A percentile compares a stretch with the other conserved stretches of the same genome.
phyloP scores from a whole-genome alignment of 2,113 vertebrate species.

The Scytalopus superciliaris region DNA sequence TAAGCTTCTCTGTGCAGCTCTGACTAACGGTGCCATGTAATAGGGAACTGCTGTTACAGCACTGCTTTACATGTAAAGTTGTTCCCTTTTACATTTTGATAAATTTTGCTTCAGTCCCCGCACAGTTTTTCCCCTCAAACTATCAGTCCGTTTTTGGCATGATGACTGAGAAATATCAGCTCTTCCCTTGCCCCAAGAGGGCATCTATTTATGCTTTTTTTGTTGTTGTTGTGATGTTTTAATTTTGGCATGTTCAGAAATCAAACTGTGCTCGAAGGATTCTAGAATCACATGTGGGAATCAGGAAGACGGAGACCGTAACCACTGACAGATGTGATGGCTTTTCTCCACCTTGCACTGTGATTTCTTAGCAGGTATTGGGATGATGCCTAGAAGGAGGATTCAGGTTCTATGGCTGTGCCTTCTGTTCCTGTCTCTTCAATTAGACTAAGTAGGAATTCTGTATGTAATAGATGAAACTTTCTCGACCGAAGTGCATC shows the following conservation, averaged over 20 bases:
- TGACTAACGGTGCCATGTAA: background rate
- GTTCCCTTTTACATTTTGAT: background rate
- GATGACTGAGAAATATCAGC: background rate
- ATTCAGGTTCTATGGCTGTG: background rate
- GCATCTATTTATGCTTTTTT: background rate
- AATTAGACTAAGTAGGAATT: background rate
- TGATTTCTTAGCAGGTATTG: background rate
- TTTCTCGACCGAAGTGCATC: background rate
- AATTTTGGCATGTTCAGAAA: background rate
- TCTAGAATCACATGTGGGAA: background rate
- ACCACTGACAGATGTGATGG: background rate
- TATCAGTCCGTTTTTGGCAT: background rate
- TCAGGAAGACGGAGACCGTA: accelerated
- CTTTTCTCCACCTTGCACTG: background rate
- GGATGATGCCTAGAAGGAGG: background rate
- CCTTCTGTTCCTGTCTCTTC: background rate
- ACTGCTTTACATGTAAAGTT: background rate
- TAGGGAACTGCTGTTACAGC: background rate
- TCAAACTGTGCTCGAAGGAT: background rate
- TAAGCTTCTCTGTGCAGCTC: background rate
- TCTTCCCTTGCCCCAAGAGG: background rate
- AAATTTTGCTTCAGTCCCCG: background rate
- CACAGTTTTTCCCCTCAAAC: background rate
- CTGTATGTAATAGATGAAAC: background rate
- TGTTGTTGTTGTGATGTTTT: background rate